These are phyloP conservation scores for Aleiodes leptofemur DNA, from an alignment of 2,888 invertebrate genomes.

Conservation along the genomic window DNA sequence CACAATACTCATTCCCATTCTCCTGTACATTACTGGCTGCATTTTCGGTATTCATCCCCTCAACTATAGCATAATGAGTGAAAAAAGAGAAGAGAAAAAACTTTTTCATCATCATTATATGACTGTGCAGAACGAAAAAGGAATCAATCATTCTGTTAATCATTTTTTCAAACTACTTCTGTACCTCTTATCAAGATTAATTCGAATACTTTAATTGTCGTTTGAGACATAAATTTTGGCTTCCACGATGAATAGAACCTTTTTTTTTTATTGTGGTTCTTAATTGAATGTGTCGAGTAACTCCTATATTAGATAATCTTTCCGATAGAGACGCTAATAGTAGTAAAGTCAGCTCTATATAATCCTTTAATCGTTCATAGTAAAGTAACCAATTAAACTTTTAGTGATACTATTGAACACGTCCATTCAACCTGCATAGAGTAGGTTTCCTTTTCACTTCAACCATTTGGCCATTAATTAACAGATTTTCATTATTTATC, in stretches of 20 bases:
- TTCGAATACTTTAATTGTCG: too few relatives aligned
- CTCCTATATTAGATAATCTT: neutral
- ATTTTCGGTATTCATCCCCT: conserved; percentile 13
- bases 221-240: neutral
- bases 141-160: too few relatives aligned
- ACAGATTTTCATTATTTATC: neutral
- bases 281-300: conserved; percentile 3
- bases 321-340: conserved; percentile 9
- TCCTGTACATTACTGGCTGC: neutral
- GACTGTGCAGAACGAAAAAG: too few relatives aligned
- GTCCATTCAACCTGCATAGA: neutral
- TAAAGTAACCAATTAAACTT: neutral
- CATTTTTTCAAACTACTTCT: too few relatives aligned
- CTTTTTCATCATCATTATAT: too few relatives aligned
- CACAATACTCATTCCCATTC: conserved; percentile 28
- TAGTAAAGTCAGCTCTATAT: conserved; percentile 8
- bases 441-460: neutral
- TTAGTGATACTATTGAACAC: neutral
- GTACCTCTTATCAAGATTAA: too few relatives aligned
- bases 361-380: conserved; percentile 26
- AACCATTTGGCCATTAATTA: conserved; percentile 10
- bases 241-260: neutral
- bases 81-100: neutral
- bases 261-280: neutral
- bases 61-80: neutral